These are phyloP conservation scores for Myripristis murdjan DNA, from an alignment of 2,797 vertebrate species.

Conservation along the genomic window DNA sequence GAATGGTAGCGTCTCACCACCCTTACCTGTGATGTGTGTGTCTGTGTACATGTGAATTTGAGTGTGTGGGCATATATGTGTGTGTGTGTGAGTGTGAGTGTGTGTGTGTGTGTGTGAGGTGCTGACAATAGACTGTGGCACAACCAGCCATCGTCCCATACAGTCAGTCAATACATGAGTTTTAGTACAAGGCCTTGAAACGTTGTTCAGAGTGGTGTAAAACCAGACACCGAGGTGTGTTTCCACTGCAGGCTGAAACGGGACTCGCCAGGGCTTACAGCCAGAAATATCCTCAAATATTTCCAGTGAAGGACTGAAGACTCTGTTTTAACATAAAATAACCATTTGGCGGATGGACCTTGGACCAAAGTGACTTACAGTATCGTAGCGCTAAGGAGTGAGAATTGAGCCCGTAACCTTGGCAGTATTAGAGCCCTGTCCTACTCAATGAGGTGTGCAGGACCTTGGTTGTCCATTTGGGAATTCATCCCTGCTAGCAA, in stretches of 20 bases:
- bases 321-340: conserved; percentile 5
- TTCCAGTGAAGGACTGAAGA: no score
- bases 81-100: conserved; percentile 22
- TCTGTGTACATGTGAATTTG: no score
- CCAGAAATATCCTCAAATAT: conserved; percentile 30
- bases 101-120: conserved; percentile 40
- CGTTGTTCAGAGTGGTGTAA: conserved; percentile 66
- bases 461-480: neutral
- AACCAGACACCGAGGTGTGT: conserved; percentile 62
- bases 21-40: conserved; percentile 35
- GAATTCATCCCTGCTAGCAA: no score
- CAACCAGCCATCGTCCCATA: conserved; percentile 56
- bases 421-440: no score
- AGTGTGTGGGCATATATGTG: conserved; percentile 31
- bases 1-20: conserved; percentile 56
- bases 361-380: neutral
- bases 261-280: conserved; percentile 46
- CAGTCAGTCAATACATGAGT: conserved; percentile 73
- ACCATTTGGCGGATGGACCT: neutral
- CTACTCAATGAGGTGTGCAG: neutral
- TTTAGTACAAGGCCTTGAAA: conserved; percentile 78
- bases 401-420: no score
- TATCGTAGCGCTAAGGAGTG: no score
- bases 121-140: conserved; percentile 68
- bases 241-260: conserved; percentile 65